Evolutionary conservation across 2,888 invertebrate genomes (phyloP).

Genomic region (Tholera decimalis): DNA sequence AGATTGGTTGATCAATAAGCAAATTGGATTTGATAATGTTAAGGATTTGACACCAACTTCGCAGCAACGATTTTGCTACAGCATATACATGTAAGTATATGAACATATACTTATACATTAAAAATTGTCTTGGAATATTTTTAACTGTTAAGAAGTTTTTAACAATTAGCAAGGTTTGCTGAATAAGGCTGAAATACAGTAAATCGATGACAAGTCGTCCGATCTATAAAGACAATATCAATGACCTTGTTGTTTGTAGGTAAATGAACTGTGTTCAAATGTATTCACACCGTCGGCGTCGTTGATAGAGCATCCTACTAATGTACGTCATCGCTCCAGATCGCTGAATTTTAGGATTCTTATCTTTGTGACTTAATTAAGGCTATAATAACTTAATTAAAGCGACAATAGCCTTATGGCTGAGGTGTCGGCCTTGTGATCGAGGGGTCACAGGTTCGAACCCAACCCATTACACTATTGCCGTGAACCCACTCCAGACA

Average conservation of each 20-base stretch:
- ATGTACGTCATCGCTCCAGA: slow-evolving; percentile 12
- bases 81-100: slow-evolving; percentile 62
- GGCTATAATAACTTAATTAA: no score
- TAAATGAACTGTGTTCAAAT: slow-evolving; percentile 46
- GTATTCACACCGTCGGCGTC: neutral
- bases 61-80: slow-evolving; percentile 55
- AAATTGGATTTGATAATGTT: slow-evolving; percentile 62
- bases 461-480: no score
- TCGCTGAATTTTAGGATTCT: neutral
- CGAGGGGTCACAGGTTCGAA: no score
- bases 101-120: slow-evolving; percentile 28
- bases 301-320: neutral
- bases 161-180: neutral
- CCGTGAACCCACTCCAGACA: no score
- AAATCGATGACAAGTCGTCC: slow-evolving; percentile 21
- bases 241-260: slow-evolving; percentile 44
- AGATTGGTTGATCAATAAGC: slow-evolving; percentile 35
- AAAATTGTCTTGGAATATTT: neutral
- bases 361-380: neutral
- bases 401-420: no score
- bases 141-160: no score
- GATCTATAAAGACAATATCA: slow-evolving; percentile 37
- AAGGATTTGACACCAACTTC: slow-evolving; percentile 63
- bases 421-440: no score
- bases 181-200: slow-evolving; percentile 14